phyloP scores from a whole-genome alignment of 2,113 vertebrate species.

The Rhagologus leucostigma region DNA sequence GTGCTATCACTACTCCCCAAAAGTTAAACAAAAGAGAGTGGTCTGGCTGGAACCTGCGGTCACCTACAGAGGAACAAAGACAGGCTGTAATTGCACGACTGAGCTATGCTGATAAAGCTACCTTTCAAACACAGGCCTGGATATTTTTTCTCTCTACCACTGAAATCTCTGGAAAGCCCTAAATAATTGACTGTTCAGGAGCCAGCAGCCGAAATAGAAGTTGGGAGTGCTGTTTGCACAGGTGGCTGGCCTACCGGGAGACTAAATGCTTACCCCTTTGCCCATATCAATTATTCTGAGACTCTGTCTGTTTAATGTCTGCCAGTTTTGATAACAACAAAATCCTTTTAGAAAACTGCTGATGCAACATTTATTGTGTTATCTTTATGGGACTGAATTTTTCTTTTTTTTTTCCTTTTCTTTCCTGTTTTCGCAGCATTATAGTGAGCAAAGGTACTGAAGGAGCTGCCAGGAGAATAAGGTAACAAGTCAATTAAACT shows the following conservation, averaged over 20 bases:
- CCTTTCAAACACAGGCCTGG: slow-evolving; percentile 1
- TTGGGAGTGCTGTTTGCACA: slow-evolving; percentile 73
- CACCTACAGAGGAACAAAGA: neutral
- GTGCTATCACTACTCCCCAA: neutral
- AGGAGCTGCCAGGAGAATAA: neutral
- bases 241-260: slow-evolving; percentile 70
- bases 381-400: neutral
- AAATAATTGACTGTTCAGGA: slow-evolving; percentile 69
- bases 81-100: neutral
- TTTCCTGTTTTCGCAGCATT: neutral
- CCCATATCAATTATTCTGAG: slow-evolving; percentile 70
- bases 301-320: slow-evolving; percentile 62
- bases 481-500: neutral
- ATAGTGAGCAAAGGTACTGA: neutral
- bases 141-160: neutral
- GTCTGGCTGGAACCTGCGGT: neutral
- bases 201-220: slow-evolving; percentile 65
- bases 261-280: slow-evolving; percentile 56
- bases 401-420: neutral
- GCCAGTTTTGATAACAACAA: slow-evolving; percentile 68
- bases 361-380: slow-evolving; percentile 53
- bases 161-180: slow-evolving; percentile 62
- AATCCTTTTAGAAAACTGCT: slow-evolving; percentile 68
- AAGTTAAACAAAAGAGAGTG: neutral
- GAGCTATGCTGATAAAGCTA: slow-evolving; percentile 26